Evolutionary conservation across 1,140 invertebrate species (phyloP).

Genomic region (Telenomus remus): DNA sequence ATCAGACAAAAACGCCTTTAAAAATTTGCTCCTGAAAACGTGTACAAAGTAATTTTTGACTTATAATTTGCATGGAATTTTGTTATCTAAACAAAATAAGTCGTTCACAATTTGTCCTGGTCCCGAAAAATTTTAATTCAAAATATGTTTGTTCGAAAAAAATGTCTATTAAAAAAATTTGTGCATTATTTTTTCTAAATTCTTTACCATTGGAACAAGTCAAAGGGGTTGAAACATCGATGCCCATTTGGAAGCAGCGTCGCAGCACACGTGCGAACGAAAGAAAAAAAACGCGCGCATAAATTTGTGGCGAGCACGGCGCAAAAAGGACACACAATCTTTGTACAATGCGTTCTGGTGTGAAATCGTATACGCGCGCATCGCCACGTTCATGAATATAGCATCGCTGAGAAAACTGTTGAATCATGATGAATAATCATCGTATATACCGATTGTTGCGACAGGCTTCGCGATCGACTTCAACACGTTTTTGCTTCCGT

Average conservation of each 20-base stretch:
- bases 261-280: background rate
- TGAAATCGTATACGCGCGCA: conserved; percentile 16
- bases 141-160: too few species aligned
- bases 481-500: background rate
- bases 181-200: too few species aligned
- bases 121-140: too few species aligned
- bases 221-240: conserved; percentile 53
- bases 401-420: conserved; percentile 37
- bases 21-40: too few species aligned
- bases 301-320: conserved; percentile 9
- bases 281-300: conserved; percentile 23
- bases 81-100: too few species aligned
- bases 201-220: conserved; percentile 45
- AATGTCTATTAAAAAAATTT: too few species aligned
- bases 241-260: conserved; percentile 29
- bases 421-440: conserved; percentile 53
- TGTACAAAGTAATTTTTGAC: too few species aligned
- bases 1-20: too few species aligned
- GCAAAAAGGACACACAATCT: background rate
- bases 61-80: too few species aligned
- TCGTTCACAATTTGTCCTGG: too few species aligned
- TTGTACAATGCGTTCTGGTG: conserved; percentile 4
- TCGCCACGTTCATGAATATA: conserved; percentile 1
- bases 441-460: conserved; percentile 10
- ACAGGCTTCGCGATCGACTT: background rate